Evolutionary conservation across 37 sponge, comb jelly and placozoan genomes (phyloP), one percentile per base, ranked within the genome.

Genomic region (Chondrosia reniformis): DNA sequence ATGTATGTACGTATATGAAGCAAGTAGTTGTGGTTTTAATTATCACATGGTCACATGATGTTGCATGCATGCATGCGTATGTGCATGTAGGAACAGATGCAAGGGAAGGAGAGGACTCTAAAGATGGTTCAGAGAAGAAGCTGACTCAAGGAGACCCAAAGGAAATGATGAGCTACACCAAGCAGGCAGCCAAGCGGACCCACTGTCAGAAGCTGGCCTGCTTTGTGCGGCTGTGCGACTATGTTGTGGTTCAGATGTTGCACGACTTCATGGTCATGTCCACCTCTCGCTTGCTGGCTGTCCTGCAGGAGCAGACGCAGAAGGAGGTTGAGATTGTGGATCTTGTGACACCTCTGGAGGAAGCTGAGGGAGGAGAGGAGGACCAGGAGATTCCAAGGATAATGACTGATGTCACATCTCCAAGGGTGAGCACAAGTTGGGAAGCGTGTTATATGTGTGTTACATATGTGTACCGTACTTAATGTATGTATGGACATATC

Each of bases 131-230:
- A n/a, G n/a, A n/a, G n/a, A n/a, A n/a, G n/a, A n/a, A n/a, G n/a
- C n/a, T n/a, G n/a, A n/a, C n/a, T n/a, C 87, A 79, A 24, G 57
- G 83, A 28, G 95, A 94, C 45, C 66, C 75, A 65, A 82, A 81
- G 76, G 95, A 97, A 77, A 93, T 85, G 81, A 84, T 82, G 71
- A 89, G 85, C 10, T 97, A 95, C 86, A 97, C 98, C 0, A 84
- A 84, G 75, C 98, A 97, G 66, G 98, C 98, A 21, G 80, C 49
- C 74, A 97, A 97, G 80, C 86, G 98, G 33, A 79, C 82, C 0
- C 86, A 92, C 76, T 95, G 96, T 52, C 94, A 91, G 66, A 74
- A 93, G 80, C 84, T 97, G 17, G 71, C 93, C 38, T 76, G 91
- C 30, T 93, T 93, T 67, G 84, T 89, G 61, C 88, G 93, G 17